A percentile compares a stretch with the other conserved stretches of the same genome.
Conservation (phyloP, 2,888 invertebrate species). For the Drosophila subsilvestris region DNA sequence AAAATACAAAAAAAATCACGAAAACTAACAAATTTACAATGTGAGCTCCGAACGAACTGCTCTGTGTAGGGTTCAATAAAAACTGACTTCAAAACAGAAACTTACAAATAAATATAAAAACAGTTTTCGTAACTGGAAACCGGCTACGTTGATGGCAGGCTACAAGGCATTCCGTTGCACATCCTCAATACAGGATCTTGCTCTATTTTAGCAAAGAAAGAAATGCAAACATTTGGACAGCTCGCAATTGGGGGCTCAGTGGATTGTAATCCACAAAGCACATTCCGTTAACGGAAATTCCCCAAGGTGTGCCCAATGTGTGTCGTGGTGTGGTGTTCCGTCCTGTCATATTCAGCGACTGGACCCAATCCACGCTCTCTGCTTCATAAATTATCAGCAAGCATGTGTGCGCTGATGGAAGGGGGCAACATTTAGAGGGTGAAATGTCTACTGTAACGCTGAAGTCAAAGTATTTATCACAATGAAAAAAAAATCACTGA, state of each 20-base stretch:
- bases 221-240: not conserved
- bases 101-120: too few species aligned
- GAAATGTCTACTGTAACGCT: slow-evolving; percentile 31
- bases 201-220: too few species aligned
- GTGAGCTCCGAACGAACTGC: too few species aligned
- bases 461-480: slow-evolving; percentile 73
- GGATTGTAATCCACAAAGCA: slow-evolving; percentile 23
- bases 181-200: too few species aligned
- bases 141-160: too few species aligned
- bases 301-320: slow-evolving; percentile 16
- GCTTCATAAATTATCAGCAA: slow-evolving; percentile 64
- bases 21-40: too few species aligned
- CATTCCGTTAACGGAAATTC: slow-evolving; percentile 17
- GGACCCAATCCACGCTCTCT: slow-evolving; percentile 65
- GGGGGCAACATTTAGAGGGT: too few species aligned
- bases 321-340: slow-evolving; percentile 24
- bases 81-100: too few species aligned
- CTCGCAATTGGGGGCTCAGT: not conserved
- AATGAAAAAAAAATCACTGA: slow-evolving; percentile 73
- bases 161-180: too few species aligned
- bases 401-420: slow-evolving; percentile 12
- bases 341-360: slow-evolving; percentile 72
- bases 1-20: too few species aligned
- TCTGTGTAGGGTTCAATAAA: too few species aligned
- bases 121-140: too few species aligned